phyloP scores from a whole-genome alignment of 1,140 invertebrate genomes.

The Plectus sambesii region DNA sequence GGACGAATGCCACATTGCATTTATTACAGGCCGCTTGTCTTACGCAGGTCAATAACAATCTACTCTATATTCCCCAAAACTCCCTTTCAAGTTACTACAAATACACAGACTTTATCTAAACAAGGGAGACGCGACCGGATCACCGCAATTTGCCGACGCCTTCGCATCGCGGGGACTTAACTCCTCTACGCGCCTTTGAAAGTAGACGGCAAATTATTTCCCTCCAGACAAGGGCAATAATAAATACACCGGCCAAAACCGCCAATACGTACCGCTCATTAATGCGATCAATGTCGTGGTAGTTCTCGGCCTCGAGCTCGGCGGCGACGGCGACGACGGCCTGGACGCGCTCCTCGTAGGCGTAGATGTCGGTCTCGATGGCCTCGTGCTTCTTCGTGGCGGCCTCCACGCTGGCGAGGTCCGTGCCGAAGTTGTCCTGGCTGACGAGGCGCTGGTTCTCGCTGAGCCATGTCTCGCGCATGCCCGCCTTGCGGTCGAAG shows the following conservation, averaged over 20 bases:
- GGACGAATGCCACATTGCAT: conserved; percentile 10
- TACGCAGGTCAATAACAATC: conserved; percentile 2
- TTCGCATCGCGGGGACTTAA: no score
- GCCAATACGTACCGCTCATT: conserved; percentile 58
- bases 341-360: conserved; percentile 96
- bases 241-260: no score
- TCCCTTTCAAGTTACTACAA: no score
- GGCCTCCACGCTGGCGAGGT: conserved; percentile 81
- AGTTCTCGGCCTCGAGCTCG: conserved; percentile 90
- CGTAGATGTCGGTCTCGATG: conserved; percentile 98
- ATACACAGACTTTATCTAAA: conserved; percentile 10
- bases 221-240: conserved; percentile 7
- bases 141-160: not conserved
- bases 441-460: conserved; percentile 96
- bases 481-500: conserved; percentile 95
- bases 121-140: no score
- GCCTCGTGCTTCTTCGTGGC: conserved; percentile 99
- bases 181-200: no score
- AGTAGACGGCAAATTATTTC: not conserved
- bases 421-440: conserved; percentile 93
- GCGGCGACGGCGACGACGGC: conserved; percentile 92
- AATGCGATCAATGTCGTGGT: conserved; percentile 94
- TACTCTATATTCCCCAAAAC: no score
- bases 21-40: not conserved
- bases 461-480: conserved; percentile 97